Percentiles rank a stretch among this genome's conserved stretches.
Evolutionary conservation across 1,140 invertebrate species (phyloP).

Genomic region (Formica selysi): DNA sequence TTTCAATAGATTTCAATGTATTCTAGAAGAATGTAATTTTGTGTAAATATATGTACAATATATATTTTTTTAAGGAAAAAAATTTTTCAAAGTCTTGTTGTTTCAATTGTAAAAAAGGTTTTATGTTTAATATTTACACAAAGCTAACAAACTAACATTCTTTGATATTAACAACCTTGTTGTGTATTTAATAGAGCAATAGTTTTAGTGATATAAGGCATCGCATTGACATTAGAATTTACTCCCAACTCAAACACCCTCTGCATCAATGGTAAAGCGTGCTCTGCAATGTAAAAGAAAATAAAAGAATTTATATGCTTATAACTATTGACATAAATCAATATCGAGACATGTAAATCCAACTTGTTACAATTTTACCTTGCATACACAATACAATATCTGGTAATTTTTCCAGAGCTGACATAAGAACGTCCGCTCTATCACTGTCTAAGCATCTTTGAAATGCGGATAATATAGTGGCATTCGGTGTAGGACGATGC

Average conservation of each 20-base stretch:
- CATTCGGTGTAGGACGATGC: conserved; percentile 88
- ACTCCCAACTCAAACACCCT: conserved; percentile 94
- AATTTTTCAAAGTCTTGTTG: not conserved
- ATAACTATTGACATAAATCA: not conserved
- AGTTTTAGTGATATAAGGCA: conserved; percentile 92
- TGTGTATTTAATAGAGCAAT: conserved; percentile 94
- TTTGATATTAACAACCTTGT: conserved; percentile 89
- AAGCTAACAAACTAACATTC: conserved; percentile 54
- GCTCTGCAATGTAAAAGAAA: conserved; percentile 88
- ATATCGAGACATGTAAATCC: conserved; percentile 14
- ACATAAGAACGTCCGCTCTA: conserved; percentile 92
- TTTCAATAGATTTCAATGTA: conserved; percentile 68
- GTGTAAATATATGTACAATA: conserved; percentile 12
- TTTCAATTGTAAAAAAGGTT: conserved; percentile 55
- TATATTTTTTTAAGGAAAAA: not conserved
- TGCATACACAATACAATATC: conserved; percentile 94
- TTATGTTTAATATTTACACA: conserved; percentile 68
- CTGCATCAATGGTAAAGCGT: conserved; percentile 92
- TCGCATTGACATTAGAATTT: conserved; percentile 92
- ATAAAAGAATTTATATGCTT: conserved; percentile 29
- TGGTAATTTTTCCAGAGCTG: conserved; percentile 93
- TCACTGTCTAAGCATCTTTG: conserved; percentile 93
- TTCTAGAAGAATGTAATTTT: not conserved
- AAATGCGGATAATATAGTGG: conserved; percentile 90
- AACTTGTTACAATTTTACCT: conserved; percentile 84